Percentiles rank a stretch among this genome's conserved stretches.
Evolutionary conservation across 2,888 invertebrate species (phyloP).

Genomic region (Melieria omissa): DNA sequence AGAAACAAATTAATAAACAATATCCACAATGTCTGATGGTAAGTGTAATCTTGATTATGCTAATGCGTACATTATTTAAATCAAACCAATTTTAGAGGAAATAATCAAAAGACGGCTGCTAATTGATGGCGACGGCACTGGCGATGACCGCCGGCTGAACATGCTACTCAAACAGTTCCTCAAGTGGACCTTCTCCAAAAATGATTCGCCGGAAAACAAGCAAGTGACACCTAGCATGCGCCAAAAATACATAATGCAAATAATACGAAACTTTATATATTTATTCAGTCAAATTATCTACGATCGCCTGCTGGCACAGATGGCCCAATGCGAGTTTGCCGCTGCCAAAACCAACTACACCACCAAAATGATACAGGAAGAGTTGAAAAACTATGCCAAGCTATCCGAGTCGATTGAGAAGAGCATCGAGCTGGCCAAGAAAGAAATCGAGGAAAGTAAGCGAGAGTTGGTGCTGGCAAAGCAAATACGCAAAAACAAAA

Average conservation of each 20-base stretch:
- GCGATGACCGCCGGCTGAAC: conserved; percentile 91
- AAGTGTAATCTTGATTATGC: conserved; percentile 5
- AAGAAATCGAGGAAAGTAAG: conserved; percentile 85
- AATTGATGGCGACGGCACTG: conserved; percentile 97
- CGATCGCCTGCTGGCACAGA: conserved; percentile 83
- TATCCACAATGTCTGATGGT: conserved; percentile 43
- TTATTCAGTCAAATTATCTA: conserved; percentile 74
- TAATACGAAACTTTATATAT: background rate
- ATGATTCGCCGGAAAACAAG: conserved; percentile 76
- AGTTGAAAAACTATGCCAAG: conserved; percentile 83
- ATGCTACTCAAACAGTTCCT: conserved; percentile 84
- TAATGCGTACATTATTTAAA: background rate
- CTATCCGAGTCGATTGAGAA: conserved; percentile 81
- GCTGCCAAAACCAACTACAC: conserved; percentile 84
- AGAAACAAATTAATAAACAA: too few species aligned
- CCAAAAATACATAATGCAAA: conserved; percentile 5
- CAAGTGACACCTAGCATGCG: conserved; percentile 55
- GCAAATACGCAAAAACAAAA: conserved; percentile 86
- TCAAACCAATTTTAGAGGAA: conserved; percentile 76
- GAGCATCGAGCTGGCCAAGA: conserved; percentile 82
- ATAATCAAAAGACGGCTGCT: conserved; percentile 89
- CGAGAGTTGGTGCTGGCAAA: conserved; percentile 83
- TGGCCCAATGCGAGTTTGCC: conserved; percentile 89
- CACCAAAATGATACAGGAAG: conserved; percentile 84
- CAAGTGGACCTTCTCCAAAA: conserved; percentile 79